phyloP scores from a whole-genome alignment of 2,797 vertebrate species.

The Gymnopithys bicolor region DNA sequence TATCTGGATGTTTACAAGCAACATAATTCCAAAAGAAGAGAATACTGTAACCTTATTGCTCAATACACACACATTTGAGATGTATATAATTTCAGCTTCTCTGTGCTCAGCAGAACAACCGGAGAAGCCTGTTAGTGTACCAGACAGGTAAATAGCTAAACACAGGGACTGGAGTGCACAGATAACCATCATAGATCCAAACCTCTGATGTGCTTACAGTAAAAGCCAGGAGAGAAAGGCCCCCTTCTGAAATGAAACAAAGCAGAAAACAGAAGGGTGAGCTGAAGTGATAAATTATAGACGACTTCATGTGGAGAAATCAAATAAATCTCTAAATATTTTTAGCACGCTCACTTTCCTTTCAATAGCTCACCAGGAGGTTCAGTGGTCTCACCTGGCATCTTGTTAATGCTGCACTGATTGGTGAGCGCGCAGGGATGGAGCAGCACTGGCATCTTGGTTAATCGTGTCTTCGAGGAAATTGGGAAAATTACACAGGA shows the following conservation, averaged over 20 bases:
- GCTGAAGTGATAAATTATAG: constrained; percentile 25
- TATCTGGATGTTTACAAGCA: neutral
- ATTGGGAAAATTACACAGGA: neutral
- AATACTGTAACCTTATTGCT: neutral
- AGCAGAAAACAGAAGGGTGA: neutral
- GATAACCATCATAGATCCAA: neutral
- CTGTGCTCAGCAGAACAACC: neutral
- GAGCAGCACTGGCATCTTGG: neutral
- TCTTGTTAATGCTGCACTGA: constrained; percentile 18
- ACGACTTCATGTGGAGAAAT: constrained; percentile 31
- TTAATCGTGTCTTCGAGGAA: neutral
- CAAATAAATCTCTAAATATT: constrained; percentile 59
- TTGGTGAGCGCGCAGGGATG: neutral
- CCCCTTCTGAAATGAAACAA: neutral
- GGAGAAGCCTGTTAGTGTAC: neutral
- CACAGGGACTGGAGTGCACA: neutral
- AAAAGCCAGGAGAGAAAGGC: neutral
- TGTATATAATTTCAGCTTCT: neutral
- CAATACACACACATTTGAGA: neutral
- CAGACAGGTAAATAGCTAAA: neutral
- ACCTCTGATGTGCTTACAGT: neutral
- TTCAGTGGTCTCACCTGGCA: constrained; percentile 22
- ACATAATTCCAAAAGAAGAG: neutral
- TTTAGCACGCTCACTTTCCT: constrained; percentile 41
- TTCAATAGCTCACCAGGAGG: constrained; percentile 26